Evolutionary conservation across 30 jellyfish, hydroid and myxozoan genomes (phyloP).

Genomic region (Turritopsis dohrnii): DNA sequence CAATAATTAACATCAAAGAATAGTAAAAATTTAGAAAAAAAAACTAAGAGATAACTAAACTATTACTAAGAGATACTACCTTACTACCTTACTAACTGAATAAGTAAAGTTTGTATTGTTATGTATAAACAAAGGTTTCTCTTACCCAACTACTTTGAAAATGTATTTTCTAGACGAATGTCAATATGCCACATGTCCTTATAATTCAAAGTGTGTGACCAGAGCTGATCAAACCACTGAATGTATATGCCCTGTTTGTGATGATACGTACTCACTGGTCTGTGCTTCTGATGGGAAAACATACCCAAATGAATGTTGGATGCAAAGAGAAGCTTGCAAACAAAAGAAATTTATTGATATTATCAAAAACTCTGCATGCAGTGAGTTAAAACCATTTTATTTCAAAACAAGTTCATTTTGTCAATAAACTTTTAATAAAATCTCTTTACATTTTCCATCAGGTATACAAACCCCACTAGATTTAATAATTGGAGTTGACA

Average conservation of each 20-base stretch:
- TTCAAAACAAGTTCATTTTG: background rate
- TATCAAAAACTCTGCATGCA: constrained; percentile 14
- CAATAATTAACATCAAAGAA: too few relatives aligned
- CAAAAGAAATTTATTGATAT: constrained; percentile 3
- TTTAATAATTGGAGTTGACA: constrained; percentile 34
- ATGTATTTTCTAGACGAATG: constrained; percentile 2
- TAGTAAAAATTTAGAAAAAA: too few relatives aligned
- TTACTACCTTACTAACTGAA: too few relatives aligned
- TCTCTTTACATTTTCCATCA: background rate
- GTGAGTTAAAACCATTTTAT: background rate
- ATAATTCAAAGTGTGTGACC: constrained; percentile 24
- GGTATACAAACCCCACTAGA: constrained; percentile 26
- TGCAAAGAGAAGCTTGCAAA: constrained; percentile 29
- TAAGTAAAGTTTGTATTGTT: too few relatives aligned
- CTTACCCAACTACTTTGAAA: background rate
- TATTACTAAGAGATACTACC: too few relatives aligned
- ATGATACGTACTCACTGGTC: constrained; percentile 2
- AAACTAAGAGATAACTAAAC: too few relatives aligned
- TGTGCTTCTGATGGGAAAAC: constrained; percentile 35
- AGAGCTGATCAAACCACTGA: constrained; percentile 5
- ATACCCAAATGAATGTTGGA: constrained; percentile 37
- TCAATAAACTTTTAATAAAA: background rate
- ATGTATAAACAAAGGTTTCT: background rate
- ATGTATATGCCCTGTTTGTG: constrained; percentile 35
- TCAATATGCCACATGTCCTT: constrained; percentile 9